Conservation (phyloP, 2,797 vertebrate species). For the Lophius americanus region DNA sequence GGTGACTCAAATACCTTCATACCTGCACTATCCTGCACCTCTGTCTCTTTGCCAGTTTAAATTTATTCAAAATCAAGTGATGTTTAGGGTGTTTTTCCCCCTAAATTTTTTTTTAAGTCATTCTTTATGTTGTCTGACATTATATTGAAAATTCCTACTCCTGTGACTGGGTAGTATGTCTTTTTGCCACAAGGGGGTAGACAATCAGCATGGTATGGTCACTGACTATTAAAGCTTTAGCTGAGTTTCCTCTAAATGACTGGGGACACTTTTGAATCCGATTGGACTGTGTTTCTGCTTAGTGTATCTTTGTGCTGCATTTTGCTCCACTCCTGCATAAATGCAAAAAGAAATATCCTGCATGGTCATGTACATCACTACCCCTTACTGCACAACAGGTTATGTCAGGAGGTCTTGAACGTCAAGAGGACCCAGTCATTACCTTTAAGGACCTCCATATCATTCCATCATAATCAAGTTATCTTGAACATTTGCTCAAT, state of each 20-base stretch:
- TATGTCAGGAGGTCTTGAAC: constrained; percentile 42
- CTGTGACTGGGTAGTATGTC: constrained; percentile 41
- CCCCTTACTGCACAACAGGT: constrained; percentile 30
- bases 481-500: constrained; percentile 37
- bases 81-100: constrained; percentile 2
- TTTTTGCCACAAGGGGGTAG: constrained; percentile 82
- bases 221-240: constrained; percentile 29
- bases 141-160: background rate
- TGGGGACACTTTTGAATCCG: constrained; percentile 30
- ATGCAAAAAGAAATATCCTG: constrained; percentile 5
- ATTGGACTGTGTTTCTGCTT: constrained; percentile 28
- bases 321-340: constrained; percentile 25
- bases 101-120: background rate
- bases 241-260: constrained; percentile 42
- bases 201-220: constrained; percentile 62
- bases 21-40: background rate
- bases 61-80: background rate
- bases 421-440: constrained; percentile 37
- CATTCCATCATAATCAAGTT: constrained; percentile 41
- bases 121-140: background rate
- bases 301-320: constrained; percentile 24
- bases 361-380: background rate
- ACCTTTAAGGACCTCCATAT: constrained; percentile 51
- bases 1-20: constrained; percentile 22
- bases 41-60: constrained; percentile 7